Base-by-base conservation (phyloP, 2,113 vertebrate genomes). In the Dromas ardeola region DNA sequence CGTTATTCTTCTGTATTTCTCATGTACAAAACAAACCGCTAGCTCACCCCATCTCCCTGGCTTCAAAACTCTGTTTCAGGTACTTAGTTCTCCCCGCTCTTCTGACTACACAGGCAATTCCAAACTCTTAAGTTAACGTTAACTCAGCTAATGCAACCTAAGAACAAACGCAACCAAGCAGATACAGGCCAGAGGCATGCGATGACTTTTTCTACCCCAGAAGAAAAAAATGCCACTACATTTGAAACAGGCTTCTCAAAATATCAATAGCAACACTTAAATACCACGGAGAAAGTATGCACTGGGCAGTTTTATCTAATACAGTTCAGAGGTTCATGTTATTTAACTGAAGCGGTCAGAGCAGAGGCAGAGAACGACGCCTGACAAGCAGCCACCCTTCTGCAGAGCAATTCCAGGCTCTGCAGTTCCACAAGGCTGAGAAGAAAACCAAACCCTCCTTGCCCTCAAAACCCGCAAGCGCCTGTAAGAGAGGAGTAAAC, bases 401-500 rank as follows among this genome's bases (percentile, higher is more conserved):
- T 56, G 53, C 32, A 92, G 47, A 77, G 34, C 58, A 36, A 69
- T 13, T 92, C 49, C 70, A 65, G 72, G 43, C 13, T 47, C 25
- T 0, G 0, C 17, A 61, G 4, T 13, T 43, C 14, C 16, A 32
- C 36, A 65, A 36, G 10, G 12, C 25, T 20, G 14, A 47, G 71
- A 47, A 66, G 17, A 27, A 80, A 71, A 43, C 8, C 62, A 76
- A 32, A 6, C 3, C 21, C 4, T 56, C 36, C 56, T 74, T 1
- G 0, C 9, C 30, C 71, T 52, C 79, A 30, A 82, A 93, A 88
- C 6, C 19, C 3, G 0, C 1, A 72, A 50, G 1, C 7, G 13
- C 6, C 71, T 53, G 0, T 3, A 43, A 36, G 15, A 67, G 10
- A 47, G 49, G 7, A 52, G 10, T 8, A 13, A 73, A 70, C 5